Base-by-base conservation (phyloP, 2,888 invertebrate genomes). In the Drosophila prolongata region DNA sequence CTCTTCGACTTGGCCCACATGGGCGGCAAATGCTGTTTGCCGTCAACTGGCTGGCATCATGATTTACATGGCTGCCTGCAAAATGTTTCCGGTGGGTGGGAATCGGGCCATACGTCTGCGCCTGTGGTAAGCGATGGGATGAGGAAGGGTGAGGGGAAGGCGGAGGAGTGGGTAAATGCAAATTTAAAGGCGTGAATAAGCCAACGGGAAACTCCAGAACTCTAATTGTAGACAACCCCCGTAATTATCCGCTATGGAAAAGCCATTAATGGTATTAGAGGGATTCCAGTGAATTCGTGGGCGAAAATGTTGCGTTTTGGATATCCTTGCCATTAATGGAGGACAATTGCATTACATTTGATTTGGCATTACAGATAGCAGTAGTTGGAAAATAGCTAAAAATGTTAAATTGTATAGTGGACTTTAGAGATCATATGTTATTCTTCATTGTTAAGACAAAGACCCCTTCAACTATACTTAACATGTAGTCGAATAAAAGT, bases 231-330 rank as follows among this genome's bases (percentile, higher is more conserved):
- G 77, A 80, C 87, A 82, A 78, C 82, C 80, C 82, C 75, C 79
- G 84, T 80, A 89, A 89, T 89, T 89, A 90, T 90, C 77, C 85
- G 78, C 87, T 90, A 90, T 84, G 84, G 85, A 87, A 89, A 90
- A 80, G 83, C 87, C 84, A 89, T 91, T 91, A 90, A 91, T 82
- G 91, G 82, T 67, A 90, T 91, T 90, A 90, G 85, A 81, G 79
- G 82, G 69, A 81, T 81, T 86, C 74, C 38, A 40, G 16, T 55
- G 46, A n/a, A 46, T 35, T 69, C 34, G 27, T 16, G 56, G 46
- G 34, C n/a, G 54, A 40, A 54, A 35, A 55, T 69, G 65, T 47
- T 38, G 5, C 27, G 27, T 40, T 55, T 55, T 40, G 38, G 40
- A 19, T 40, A 35, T 47, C 34, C 44, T 24, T n/a, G 38, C 19